phyloP scores from a whole-genome alignment of 2,113 vertebrate genomes.

The Rhabdornis inornatus region DNA sequence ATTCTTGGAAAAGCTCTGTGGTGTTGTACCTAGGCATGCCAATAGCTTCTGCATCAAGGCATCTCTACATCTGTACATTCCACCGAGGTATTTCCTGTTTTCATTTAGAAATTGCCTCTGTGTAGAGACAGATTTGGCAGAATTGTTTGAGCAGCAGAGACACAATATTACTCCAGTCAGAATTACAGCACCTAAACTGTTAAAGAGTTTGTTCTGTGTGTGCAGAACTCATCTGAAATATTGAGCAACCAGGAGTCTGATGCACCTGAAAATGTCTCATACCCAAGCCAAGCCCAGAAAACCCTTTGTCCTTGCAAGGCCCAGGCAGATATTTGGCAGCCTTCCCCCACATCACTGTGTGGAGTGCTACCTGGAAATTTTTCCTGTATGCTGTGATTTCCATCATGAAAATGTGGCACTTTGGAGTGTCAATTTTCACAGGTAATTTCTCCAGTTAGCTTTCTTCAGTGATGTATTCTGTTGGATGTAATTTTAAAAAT shows the following conservation, averaged over 20 bases:
- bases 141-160: background rate
- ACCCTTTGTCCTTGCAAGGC: background rate
- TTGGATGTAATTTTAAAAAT: background rate
- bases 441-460: background rate
- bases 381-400: background rate
- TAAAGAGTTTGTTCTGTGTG: background rate
- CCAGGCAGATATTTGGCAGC: background rate
- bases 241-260: background rate
- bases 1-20: background rate
- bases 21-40: background rate
- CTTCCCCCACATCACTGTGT: accelerated
- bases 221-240: background rate
- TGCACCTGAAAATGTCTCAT: background rate
- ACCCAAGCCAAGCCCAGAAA: background rate
- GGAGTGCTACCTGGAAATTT: background rate
- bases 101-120: background rate
- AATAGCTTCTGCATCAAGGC: background rate
- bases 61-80: background rate
- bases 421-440: background rate
- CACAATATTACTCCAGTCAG: background rate
- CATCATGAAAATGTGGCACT: background rate
- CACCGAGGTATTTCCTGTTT: background rate
- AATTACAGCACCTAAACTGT: background rate
- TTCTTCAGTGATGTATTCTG: background rate
- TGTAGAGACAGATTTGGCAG: background rate